phyloP scores from a whole-genome alignment of 2,797 vertebrate species.

The Thunnus albacares region DNA sequence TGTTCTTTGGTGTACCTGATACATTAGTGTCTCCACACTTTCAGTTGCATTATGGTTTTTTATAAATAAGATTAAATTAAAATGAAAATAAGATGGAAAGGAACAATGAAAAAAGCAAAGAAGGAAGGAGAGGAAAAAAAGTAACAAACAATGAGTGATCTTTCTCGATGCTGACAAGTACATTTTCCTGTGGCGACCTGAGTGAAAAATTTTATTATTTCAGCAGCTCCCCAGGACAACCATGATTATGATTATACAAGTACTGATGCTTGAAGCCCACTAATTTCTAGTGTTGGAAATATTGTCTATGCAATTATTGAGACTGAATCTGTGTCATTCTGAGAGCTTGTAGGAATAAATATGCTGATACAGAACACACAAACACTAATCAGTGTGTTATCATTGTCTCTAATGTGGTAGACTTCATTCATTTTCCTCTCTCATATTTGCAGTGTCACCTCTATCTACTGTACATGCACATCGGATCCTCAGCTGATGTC shows the following conservation, averaged over 20 bases:
- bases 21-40: slow-evolving; percentile 11
- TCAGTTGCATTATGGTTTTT: slow-evolving; percentile 29
- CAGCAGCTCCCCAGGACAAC: slow-evolving; percentile 51
- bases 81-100: neutral
- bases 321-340: slow-evolving; percentile 12
- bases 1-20: slow-evolving; percentile 26
- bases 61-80: neutral
- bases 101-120: neutral
- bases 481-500: slow-evolving; percentile 49
- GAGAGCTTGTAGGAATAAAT: slow-evolving; percentile 26
- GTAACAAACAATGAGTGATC: slow-evolving; percentile 1
- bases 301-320: slow-evolving; percentile 46
- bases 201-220: slow-evolving; percentile 73
- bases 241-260: slow-evolving; percentile 57
- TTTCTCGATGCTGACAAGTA: slow-evolving; percentile 45
- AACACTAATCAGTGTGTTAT: slow-evolving; percentile 7
- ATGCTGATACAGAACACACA: slow-evolving; percentile 2
- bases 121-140: neutral
- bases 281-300: slow-evolving; percentile 60
- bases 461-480: slow-evolving; percentile 52
- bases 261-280: slow-evolving; percentile 49
- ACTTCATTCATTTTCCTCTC: slow-evolving; percentile 42
- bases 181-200: slow-evolving; percentile 68
- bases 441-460: slow-evolving; percentile 57
- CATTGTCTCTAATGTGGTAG: neutral